A percentile compares a stretch with the other conserved stretches of the same genome.
phyloP scores from a whole-genome alignment of 2,113 vertebrate genomes.

The Hydropotes inermis region DNA sequence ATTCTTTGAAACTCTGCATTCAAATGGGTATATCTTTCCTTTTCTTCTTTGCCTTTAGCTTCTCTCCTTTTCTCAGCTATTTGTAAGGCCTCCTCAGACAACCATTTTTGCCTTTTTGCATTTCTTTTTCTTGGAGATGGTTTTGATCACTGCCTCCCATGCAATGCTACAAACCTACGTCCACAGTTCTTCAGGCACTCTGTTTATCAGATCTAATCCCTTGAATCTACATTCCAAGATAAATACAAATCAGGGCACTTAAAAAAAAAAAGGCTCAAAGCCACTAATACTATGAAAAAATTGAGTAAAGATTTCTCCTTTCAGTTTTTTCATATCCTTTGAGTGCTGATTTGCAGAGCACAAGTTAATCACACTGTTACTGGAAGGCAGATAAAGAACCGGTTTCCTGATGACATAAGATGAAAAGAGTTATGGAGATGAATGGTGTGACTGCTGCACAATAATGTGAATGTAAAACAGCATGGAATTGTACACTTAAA shows the following conservation, averaged over 20 bases:
- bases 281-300: background rate
- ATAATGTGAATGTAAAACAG: background rate
- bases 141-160: background rate
- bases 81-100: background rate
- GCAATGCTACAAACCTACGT: background rate
- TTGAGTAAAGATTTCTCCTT: background rate
- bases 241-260: background rate
- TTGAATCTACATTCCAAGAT: background rate
- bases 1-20: background rate
- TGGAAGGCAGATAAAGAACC: background rate
- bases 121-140: background rate
- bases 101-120: background rate
- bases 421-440: background rate
- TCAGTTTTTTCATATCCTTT: background rate
- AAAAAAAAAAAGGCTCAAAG: background rate
- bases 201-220: background rate
- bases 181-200: background rate
- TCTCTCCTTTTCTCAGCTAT: background rate
- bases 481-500: background rate
- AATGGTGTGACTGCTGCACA: background rate
- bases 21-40: background rate
- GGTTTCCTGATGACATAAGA: background rate
- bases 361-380: background rate
- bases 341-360: background rate
- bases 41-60: background rate